Percentiles rank a stretch among this genome's conserved stretches.
Evolutionary conservation across 2,888 invertebrate genomes (phyloP).

Genomic region (Dioctria rufipes): DNA sequence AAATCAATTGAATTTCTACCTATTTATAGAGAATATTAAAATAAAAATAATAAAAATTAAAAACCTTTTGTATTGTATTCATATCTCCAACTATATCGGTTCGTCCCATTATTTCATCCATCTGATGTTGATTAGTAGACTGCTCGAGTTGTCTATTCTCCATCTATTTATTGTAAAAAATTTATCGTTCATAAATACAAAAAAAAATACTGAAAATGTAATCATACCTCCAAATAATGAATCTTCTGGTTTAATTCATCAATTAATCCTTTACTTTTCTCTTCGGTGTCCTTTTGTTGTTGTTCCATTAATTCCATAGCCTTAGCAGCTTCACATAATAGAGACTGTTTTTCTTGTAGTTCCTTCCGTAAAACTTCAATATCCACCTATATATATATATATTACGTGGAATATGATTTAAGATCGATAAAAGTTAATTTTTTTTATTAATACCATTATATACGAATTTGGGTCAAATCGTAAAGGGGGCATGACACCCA

Average conservation of each 20-base stretch:
- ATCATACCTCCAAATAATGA: constrained; percentile 58
- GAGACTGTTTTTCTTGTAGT: constrained; percentile 85
- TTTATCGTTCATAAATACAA: constrained; percentile 3
- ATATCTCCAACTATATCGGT: constrained; percentile 63
- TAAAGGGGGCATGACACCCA: constrained; percentile 46
- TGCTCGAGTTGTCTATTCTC: constrained; percentile 63
- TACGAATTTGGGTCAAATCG: neutral
- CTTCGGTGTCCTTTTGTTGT: constrained; percentile 73
- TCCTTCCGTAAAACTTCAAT: constrained; percentile 84
- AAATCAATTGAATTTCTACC: too few species aligned
- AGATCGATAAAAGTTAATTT: constrained; percentile 5
- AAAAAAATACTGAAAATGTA: neutral
- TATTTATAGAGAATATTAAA: constrained; percentile 36
- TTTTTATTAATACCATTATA: neutral
- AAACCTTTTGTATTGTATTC: constrained; percentile 65
- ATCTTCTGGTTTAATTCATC: constrained; percentile 69
- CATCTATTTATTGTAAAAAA: constrained; percentile 52
- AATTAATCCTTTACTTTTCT: constrained; percentile 67
- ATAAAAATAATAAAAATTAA: constrained; percentile 56
- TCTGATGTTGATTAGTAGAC: constrained; percentile 57
- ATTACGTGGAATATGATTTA: neutral
- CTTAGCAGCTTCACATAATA: constrained; percentile 87
- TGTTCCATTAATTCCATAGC: constrained; percentile 84
- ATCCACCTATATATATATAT: constrained; percentile 76
- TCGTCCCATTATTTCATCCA: constrained; percentile 62